Percentiles rank a stretch among this genome's conserved stretches.
phyloP scores from a whole-genome alignment of 2,888 invertebrate species.

The Harmothoe impar region DNA sequence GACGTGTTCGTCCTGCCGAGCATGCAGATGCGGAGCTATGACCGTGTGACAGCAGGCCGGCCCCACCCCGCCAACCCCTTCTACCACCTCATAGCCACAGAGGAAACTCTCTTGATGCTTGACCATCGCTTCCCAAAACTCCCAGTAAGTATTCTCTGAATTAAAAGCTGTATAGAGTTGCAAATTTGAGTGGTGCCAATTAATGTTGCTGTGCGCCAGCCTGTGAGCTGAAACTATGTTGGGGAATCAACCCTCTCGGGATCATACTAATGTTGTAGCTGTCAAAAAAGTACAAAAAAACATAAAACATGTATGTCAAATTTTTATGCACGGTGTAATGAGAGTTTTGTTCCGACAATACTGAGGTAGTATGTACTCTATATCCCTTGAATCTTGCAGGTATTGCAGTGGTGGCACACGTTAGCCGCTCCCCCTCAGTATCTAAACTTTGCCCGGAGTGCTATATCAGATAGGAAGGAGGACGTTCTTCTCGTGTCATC shows the following conservation, averaged over 20 bases:
- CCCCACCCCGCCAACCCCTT: conserved; percentile 70
- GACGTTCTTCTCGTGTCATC: conserved; percentile 72
- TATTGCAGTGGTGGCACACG: conserved; percentile 75
- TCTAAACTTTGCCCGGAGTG: conserved; percentile 64
- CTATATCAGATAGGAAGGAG: conserved; percentile 63
- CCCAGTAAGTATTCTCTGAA: conserved; percentile 72
- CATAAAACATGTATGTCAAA: too few relatives aligned
- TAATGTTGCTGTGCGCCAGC: too few relatives aligned
- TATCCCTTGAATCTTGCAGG: conserved; percentile 69
- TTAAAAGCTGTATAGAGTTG: too few relatives aligned
- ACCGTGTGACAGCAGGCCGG: conserved; percentile 71
- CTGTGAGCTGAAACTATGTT: too few relatives aligned
- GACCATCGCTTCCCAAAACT: conserved; percentile 76
- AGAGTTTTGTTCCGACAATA: too few relatives aligned
- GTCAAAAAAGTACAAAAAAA: too few relatives aligned
- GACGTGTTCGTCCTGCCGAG: conserved; percentile 75
- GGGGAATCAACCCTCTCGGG: too few relatives aligned
- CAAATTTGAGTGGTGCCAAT: too few relatives aligned
- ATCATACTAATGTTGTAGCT: too few relatives aligned
- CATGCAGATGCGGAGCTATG: conserved; percentile 70
- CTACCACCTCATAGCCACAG: conserved; percentile 75
- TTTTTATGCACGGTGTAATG: too few relatives aligned
- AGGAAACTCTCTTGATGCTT: conserved; percentile 73
- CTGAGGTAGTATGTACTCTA: too few relatives aligned
- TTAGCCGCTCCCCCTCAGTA: conserved; percentile 73